Evolutionary conservation across 2,888 invertebrate species (phyloP).

Genomic region (Agonopterix heracliana): DNA sequence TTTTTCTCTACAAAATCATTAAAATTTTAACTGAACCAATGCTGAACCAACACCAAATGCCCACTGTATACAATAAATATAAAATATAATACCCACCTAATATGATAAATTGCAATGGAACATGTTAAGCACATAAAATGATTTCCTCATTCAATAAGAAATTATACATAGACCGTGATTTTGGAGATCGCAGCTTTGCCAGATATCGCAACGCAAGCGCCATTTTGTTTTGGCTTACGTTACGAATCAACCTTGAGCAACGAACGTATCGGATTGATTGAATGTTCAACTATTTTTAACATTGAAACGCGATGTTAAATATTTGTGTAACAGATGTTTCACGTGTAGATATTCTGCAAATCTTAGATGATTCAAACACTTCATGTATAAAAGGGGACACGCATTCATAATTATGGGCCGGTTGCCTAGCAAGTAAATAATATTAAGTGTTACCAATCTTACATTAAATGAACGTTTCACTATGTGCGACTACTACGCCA

Average conservation of each 20-base stretch:
- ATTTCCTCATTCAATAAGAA: slow-evolving; percentile 21
- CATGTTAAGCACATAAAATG: slow-evolving; percentile 4
- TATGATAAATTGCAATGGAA: neutral
- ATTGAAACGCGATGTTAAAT: slow-evolving; percentile 11
- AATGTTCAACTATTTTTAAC: neutral
- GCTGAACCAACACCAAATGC: slow-evolving; percentile 4
- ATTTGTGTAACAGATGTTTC: slow-evolving; percentile 48
- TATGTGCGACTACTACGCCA: slow-evolving; percentile 76
- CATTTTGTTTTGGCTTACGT: slow-evolving; percentile 33
- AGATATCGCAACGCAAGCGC: slow-evolving; percentile 25
- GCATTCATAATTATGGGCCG: slow-evolving; percentile 37
- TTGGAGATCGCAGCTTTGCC: slow-evolving; percentile 7
- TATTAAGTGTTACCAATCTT: slow-evolving; percentile 76
- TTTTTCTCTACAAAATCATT: too few species aligned
- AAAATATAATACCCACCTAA: slow-evolving; percentile 10
- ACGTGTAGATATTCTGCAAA: slow-evolving; percentile 47
- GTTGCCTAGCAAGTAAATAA: slow-evolving; percentile 65
- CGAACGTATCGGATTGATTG: neutral
- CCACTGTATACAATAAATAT: neutral
- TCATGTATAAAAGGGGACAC: slow-evolving; percentile 57
- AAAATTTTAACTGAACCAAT: slow-evolving; percentile 2
- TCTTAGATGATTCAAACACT: slow-evolving; percentile 59
- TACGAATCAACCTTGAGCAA: neutral
- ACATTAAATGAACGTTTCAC: slow-evolving; percentile 76
- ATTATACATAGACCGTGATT: neutral